phyloP scores from a whole-genome alignment of 2,888 invertebrate genomes.

The Stegophylla sp. region DNA sequence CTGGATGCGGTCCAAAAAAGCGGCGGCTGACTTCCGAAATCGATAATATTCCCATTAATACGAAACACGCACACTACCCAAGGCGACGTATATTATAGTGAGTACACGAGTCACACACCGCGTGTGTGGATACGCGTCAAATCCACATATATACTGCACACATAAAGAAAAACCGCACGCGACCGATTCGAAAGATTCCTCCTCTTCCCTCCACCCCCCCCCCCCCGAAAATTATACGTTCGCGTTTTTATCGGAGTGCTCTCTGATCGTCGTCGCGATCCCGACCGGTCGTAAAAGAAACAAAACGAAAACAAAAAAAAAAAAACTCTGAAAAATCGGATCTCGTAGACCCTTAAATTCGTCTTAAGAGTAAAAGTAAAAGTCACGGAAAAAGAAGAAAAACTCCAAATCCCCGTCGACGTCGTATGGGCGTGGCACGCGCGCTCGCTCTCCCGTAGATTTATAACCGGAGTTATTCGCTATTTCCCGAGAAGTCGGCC shows the following conservation, averaged over 20 bases:
- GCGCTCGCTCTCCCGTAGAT: no score
- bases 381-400: slow-evolving; percentile 12
- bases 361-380: slow-evolving; percentile 45
- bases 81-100: not conserved
- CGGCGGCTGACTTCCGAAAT: slow-evolving; percentile 33
- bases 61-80: slow-evolving; percentile 15
- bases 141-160: not conserved
- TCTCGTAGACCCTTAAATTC: slow-evolving; percentile 50
- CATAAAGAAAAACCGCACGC: not conserved
- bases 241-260: not conserved
- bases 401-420: slow-evolving; percentile 5
- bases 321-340: slow-evolving; percentile 49
- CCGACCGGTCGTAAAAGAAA: slow-evolving; percentile 1
- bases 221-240: slow-evolving; percentile 25
- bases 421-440: slow-evolving; percentile 24
- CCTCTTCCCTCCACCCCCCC: no score
- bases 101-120: no score
- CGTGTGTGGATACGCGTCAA: not conserved
- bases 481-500: slow-evolving; percentile 43
- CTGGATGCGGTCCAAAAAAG: slow-evolving; percentile 56
- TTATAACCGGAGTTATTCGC: slow-evolving; percentile 42
- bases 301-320: no score
- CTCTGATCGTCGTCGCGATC: not conserved
- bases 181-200: slow-evolving; percentile 10
- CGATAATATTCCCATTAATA: slow-evolving; percentile 56